Percentiles rank a stretch among this genome's conserved stretches.
Conservation (phyloP, 1,140 invertebrate species). For the Oncopeltus fasciatus region DNA sequence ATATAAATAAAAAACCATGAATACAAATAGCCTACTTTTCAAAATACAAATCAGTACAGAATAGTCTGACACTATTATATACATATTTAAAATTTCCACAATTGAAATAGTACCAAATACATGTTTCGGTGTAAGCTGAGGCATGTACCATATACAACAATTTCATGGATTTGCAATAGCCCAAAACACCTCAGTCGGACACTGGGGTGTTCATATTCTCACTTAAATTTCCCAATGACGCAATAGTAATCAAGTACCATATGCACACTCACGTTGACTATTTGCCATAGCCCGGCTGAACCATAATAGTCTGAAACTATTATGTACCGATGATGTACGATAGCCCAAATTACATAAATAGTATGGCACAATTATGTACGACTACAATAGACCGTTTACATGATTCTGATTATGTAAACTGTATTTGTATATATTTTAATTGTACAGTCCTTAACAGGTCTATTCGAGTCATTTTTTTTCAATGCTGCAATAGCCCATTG, state of each 20-base stretch:
- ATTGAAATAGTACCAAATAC: constrained; percentile 21
- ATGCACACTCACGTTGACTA: constrained; percentile 3
- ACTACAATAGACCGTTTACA: constrained; percentile 12
- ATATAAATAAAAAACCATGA: too few species aligned
- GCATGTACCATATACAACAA: constrained; percentile 19
- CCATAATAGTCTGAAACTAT: constrained; percentile 21
- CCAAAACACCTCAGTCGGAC: constrained; percentile 21
- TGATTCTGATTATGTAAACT: background rate
- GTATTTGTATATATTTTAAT: constrained; percentile 14
- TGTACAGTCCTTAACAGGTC: constrained; percentile 12
- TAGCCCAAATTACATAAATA: constrained; percentile 24
- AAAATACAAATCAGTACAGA: constrained; percentile 22
- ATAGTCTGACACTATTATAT: constrained; percentile 24
- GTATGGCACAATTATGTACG: constrained; percentile 25
- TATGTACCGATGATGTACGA: constrained; percentile 20
- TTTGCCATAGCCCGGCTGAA: constrained; percentile 3
- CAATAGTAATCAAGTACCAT: constrained; percentile 19
- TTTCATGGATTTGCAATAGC: constrained; percentile 22
- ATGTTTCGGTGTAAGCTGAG: background rate
- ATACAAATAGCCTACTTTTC: constrained; percentile 9
- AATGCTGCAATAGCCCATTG: constrained; percentile 23
- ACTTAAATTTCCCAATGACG: constrained; percentile 19
- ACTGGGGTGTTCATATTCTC: constrained; percentile 14
- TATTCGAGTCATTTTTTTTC: constrained; percentile 17
- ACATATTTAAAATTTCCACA: constrained; percentile 14